Conservation (phyloP, 2,888 invertebrate genomes). For the Acanthoscelides obtectus region DNA sequence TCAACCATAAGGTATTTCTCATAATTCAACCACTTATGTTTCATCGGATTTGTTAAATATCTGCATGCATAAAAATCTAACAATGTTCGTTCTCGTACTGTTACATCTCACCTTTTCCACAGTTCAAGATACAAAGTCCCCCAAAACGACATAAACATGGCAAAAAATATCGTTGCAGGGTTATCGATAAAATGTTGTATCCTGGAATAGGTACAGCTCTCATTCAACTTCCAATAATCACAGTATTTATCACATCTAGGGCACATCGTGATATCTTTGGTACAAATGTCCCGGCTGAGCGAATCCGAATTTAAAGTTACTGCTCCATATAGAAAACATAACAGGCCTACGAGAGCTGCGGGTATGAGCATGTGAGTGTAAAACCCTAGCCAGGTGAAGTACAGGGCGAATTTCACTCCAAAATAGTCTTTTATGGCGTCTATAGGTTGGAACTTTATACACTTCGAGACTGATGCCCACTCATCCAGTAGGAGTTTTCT, state of each 20-base stretch:
- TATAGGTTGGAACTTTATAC: conserved; percentile 69
- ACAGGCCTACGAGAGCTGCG: conserved; percentile 61
- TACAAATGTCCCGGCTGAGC: conserved; percentile 57
- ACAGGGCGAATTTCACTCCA: conserved; percentile 71
- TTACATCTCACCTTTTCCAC: conserved; percentile 61
- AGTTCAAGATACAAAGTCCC: conserved; percentile 73
- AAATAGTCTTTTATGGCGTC: conserved; percentile 75
- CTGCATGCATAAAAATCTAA: too few species aligned
- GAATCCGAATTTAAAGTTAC: conserved; percentile 49
- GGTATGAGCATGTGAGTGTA: conserved; percentile 80
- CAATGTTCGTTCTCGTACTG: not conserved
- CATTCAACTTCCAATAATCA: conserved; percentile 67
- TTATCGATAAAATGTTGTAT: conserved; percentile 81
- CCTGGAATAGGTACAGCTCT: conserved; percentile 67
- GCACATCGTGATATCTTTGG: conserved; percentile 66
- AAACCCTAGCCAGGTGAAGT: conserved; percentile 83
- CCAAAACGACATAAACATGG: conserved; percentile 81
- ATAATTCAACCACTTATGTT: too few species aligned
- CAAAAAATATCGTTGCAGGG: conserved; percentile 71
- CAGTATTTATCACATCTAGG: conserved; percentile 75
- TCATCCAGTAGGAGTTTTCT: conserved; percentile 58
- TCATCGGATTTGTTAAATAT: too few species aligned
- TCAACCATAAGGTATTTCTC: too few species aligned
- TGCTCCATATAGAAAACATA: conserved; percentile 61
- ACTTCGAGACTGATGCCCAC: conserved; percentile 67